Percentiles rank a stretch among this genome's conserved stretches.
Conservation (phyloP, 1,140 invertebrate genomes). For the Ips typographus region DNA sequence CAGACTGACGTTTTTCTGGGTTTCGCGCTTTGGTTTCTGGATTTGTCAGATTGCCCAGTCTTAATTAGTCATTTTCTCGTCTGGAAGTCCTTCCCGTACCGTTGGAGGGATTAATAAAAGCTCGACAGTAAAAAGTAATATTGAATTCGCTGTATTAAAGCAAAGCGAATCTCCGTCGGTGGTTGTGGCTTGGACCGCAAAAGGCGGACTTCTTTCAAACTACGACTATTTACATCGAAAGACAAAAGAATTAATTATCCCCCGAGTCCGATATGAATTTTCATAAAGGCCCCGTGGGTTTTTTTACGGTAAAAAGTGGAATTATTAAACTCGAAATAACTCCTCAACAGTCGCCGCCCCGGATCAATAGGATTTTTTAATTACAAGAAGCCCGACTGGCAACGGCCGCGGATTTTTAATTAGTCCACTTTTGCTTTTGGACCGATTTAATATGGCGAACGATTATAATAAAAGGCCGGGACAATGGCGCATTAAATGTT, state of each 20-base stretch:
- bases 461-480: constrained; percentile 16
- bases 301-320: constrained; percentile 17
- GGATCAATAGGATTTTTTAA: constrained; percentile 28
- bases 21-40: too few relatives aligned
- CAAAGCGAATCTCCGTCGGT: constrained; percentile 6
- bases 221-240: constrained; percentile 6
- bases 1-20: too few relatives aligned
- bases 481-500: constrained; percentile 29
- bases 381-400: constrained; percentile 17
- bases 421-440: constrained; percentile 29
- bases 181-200: not conserved
- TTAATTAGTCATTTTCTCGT: too few relatives aligned
- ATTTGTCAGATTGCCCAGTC: too few relatives aligned
- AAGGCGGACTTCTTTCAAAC: not conserved
- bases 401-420: constrained; percentile 21
- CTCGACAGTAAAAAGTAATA: too few relatives aligned
- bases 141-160: not conserved
- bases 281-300: constrained; percentile 12
- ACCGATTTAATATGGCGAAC: constrained; percentile 14
- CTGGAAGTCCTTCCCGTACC: too few relatives aligned
- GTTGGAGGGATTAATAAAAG: too few relatives aligned
- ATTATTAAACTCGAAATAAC: constrained; percentile 23
- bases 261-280: constrained; percentile 18
- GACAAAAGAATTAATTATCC: constrained; percentile 28
- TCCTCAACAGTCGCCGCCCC: constrained; percentile 12